phyloP scores from a whole-genome alignment of 1,140 invertebrate genomes.

The Aphelenchoides besseyi region DNA sequence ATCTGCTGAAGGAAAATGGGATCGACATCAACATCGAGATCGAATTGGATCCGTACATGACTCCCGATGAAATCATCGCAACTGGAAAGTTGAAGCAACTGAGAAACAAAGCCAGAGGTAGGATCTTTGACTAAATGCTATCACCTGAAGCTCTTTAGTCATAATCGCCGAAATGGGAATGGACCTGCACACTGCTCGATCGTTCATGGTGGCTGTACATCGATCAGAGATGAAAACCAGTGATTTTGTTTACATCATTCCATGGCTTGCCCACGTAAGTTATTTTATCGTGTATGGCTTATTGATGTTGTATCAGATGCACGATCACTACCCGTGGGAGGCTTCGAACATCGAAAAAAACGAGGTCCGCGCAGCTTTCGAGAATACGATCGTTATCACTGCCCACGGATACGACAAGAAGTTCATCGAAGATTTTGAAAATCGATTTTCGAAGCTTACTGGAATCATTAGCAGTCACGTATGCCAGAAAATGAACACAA shows the following conservation, averaged over 20 bases:
- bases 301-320: constrained; percentile 37
- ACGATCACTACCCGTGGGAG: constrained; percentile 60
- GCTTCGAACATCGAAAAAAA: constrained; percentile 54
- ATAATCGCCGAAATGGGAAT: constrained; percentile 57
- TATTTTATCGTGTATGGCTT: constrained; percentile 21
- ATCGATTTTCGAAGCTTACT: constrained; percentile 45
- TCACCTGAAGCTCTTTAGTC: constrained; percentile 34
- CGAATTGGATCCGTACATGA: constrained; percentile 58
- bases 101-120: constrained; percentile 47
- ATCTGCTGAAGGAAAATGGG: constrained; percentile 54
- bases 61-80: constrained; percentile 59
- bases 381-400: constrained; percentile 55
- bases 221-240: constrained; percentile 47
- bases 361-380: constrained; percentile 50
- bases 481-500: constrained; percentile 16
- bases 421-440: constrained; percentile 53
- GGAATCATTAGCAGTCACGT: constrained; percentile 54
- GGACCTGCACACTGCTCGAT: constrained; percentile 48
- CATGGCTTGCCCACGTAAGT: constrained; percentile 57
- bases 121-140: background rate
- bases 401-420: constrained; percentile 58
- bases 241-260: constrained; percentile 55
- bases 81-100: constrained; percentile 55
- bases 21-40: constrained; percentile 57
- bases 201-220: constrained; percentile 52